phyloP scores from a whole-genome alignment of 2,797 vertebrate genomes.

The Meriones psammophilus region DNA sequence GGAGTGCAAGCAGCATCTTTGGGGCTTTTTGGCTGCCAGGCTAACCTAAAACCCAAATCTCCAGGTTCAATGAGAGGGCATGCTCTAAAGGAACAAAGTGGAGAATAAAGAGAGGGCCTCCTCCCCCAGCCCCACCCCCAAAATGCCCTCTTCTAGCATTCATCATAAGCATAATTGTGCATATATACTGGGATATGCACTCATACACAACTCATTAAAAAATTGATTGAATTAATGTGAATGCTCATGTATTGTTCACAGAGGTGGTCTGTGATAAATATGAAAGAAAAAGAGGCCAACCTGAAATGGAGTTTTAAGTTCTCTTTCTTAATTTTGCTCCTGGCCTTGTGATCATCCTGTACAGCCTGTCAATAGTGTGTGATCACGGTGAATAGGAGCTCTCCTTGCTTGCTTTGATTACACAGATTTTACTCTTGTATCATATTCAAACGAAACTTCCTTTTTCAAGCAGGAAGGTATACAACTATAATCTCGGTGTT shows the following conservation, averaged over 20 bases:
- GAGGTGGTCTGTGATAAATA: neutral
- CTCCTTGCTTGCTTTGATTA: neutral
- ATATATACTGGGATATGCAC: neutral
- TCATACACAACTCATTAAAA: neutral
- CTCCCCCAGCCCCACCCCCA: neutral
- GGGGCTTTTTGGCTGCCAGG: neutral
- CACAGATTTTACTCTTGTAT: neutral
- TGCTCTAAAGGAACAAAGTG: neutral
- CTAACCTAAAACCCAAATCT: neutral
- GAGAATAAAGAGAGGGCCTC: neutral
- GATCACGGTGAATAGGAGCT: neutral
- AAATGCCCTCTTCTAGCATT: neutral
- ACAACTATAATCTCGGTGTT: neutral
- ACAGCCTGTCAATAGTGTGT: neutral
- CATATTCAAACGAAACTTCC: slow-evolving; percentile 32
- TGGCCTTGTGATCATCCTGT: neutral
- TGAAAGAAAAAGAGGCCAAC: neutral
- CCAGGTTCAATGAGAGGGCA: neutral
- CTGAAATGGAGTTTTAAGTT: neutral
- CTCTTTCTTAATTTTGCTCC: neutral
- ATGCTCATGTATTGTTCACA: neutral
- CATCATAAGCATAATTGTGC: too few relatives aligned
- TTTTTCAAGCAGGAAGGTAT: neutral
- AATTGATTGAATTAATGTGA: slow-evolving; percentile 9
- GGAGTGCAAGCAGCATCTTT: neutral